Base-by-base conservation (phyloP, 1,140 invertebrate species). In the Papilio helenus region DNA sequence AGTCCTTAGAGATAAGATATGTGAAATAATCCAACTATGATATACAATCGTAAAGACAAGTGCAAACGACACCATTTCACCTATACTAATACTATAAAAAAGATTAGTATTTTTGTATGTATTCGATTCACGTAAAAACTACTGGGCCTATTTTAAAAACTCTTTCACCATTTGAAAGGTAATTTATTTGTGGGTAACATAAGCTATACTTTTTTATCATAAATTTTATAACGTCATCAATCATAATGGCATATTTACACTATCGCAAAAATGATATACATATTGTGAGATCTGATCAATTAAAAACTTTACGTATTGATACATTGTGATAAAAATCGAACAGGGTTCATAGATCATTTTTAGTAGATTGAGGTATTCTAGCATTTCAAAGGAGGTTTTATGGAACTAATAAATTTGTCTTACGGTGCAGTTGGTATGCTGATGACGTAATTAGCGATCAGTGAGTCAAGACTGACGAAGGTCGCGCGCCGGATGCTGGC, bases 401-500 rank as follows among this genome's bases (percentile, higher is more conserved):
- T 65, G 10, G 39, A 44, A 72, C n/a, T 72, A 39, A 72, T 44
- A 44, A 44, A 72, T 20, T 72, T 44, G 44, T 74, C 42, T 74
- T 49, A 74, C 4, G 46, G 26, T 51, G 72, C 72, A 74, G 16
- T 5, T 26, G 55, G 29, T 23, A 80, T 83, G 89, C 85, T 89
- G 89, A 89, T 90, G 89, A 91, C 91, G 86, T 85, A 87, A 89
- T 83, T 86, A 88, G 82, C 85, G 82, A 58, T 85, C 83, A 80
- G 85, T 94, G 92, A 92, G 86, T 94, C 90, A 92, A 88, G 77
- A 82, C 81, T 80, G 44, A 82, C 84, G 88, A 91, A 92, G 89
- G 90, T 82, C 88, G 84, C 81, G 46, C 82, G 86, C 88, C 91
- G 92, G 90, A 92, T 90, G 82, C 84, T 85, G 87, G 79, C 87